These are phyloP conservation scores for Elmis aenea DNA, from an alignment of 2,888 invertebrate species.

Conservation along the genomic window DNA sequence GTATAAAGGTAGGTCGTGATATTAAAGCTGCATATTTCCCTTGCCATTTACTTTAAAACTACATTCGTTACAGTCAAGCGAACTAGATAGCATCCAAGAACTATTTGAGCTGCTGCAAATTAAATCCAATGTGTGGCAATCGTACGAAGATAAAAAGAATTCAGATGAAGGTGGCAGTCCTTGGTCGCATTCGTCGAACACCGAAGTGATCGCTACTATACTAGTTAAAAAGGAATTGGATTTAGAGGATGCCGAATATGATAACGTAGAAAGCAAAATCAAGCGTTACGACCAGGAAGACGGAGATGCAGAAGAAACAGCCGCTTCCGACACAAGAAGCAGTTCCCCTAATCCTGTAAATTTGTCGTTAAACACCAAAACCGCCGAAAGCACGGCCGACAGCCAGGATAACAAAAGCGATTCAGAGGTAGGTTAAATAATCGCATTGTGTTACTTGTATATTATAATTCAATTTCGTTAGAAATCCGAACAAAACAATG, in stretches of 20 bases:
- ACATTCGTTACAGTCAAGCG: constrained; percentile 59
- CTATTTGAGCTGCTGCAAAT: constrained; percentile 78
- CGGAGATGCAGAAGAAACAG: constrained; percentile 37
- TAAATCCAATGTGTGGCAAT: constrained; percentile 74
- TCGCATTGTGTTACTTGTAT: not conserved
- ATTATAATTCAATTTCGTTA: constrained; percentile 19
- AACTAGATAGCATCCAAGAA: constrained; percentile 78
- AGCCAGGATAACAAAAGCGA: constrained; percentile 39
- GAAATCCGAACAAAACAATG: constrained; percentile 36
- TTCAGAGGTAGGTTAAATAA: constrained; percentile 29
- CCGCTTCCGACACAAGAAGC: constrained; percentile 57
- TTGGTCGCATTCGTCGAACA: constrained; percentile 26
- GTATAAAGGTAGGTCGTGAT: constrained; percentile 61
- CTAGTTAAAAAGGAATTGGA: constrained; percentile 38
- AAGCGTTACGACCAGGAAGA: constrained; percentile 40
- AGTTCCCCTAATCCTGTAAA: constrained; percentile 81
- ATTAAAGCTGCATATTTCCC: not conserved
- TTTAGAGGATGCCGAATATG: constrained; percentile 41
- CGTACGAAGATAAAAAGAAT: constrained; percentile 41
- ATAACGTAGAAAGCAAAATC: constrained; percentile 51
- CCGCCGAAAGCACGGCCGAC: constrained; percentile 38
- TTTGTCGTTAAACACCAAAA: constrained; percentile 50
- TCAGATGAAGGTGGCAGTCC: constrained; percentile 43
- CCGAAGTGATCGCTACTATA: constrained; percentile 29
- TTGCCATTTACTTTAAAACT: constrained; percentile 5